These are phyloP conservation scores for Sminthurinus signatus DNA, from an alignment of 1,140 invertebrate genomes.

Conservation along the genomic window DNA sequence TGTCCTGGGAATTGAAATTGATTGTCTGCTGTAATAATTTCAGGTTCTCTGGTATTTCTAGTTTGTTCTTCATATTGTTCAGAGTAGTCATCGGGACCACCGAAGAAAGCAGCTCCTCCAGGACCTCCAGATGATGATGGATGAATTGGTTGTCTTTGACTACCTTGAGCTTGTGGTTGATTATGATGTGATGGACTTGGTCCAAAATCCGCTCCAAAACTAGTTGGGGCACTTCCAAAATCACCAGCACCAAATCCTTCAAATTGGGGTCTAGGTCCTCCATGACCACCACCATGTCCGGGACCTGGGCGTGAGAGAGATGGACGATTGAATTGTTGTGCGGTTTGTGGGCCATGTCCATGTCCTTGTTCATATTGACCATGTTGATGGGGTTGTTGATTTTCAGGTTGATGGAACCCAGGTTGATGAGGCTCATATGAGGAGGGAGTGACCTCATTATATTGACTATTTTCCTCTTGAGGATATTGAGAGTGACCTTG, in stretches of 20 bases:
- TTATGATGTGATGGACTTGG: no score
- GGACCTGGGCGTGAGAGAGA: background rate
- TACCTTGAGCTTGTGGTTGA: constrained; percentile 2
- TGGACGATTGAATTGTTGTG: background rate
- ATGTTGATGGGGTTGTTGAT: background rate
- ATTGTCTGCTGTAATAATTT: constrained; percentile 24
- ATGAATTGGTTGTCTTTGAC: background rate
- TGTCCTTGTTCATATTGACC: background rate
- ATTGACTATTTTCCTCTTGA: no score
- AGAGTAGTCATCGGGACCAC: constrained; percentile 22
- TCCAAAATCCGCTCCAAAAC: background rate
- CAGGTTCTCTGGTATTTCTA: constrained; percentile 19
- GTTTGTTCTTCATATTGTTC: constrained; percentile 30
- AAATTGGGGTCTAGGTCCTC: background rate
- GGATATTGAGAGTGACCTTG: no score
- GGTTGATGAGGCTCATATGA: background rate
- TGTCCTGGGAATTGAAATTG: background rate
- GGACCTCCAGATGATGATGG: background rate
- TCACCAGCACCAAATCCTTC: background rate
- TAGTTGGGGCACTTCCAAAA: background rate
- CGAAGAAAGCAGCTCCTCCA: constrained; percentile 18
- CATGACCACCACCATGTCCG: background rate
- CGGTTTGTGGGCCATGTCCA: background rate
- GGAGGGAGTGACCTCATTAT: background rate
- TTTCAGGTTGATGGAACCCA: background rate